A percentile compares a stretch with the other conserved stretches of the same genome.
Conservation (phyloP, 92 coral and sea anemone species). For the Hydrozoanthus gracilis region DNA sequence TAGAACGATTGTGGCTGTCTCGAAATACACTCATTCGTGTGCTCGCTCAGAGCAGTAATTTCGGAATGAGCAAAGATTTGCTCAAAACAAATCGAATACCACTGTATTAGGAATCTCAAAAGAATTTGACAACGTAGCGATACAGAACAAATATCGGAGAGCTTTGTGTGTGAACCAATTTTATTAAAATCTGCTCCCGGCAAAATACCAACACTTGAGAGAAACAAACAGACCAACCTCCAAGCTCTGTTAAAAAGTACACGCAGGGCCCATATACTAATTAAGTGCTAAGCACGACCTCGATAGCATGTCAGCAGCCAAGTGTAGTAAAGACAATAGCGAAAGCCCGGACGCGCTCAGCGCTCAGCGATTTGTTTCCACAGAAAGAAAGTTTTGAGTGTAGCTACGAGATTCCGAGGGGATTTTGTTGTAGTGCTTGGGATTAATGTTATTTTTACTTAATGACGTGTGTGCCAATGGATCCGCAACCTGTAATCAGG, state of each 20-base stretch:
- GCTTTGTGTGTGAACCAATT: slow-evolving; percentile 35
- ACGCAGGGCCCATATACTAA: slow-evolving; percentile 36
- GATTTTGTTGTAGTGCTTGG: slow-evolving; percentile 21
- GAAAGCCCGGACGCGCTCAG: not conserved
- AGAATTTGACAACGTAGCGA: slow-evolving; percentile 32
- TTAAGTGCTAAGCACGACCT: slow-evolving; percentile 39
- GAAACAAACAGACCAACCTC: slow-evolving; percentile 42
- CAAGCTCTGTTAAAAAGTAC: slow-evolving; percentile 38
- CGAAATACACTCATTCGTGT: slow-evolving; percentile 1
- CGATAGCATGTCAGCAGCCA: not conserved
- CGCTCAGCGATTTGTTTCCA: not conserved
- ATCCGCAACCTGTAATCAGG: slow-evolving; percentile 7
- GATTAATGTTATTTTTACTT: slow-evolving; percentile 41
- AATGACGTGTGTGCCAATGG: slow-evolving; percentile 6
- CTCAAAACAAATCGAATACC: slow-evolving; percentile 18
- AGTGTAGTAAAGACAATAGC: not conserved
- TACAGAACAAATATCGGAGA: slow-evolving; percentile 41
- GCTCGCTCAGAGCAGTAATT: not conserved
- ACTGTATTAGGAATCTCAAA: slow-evolving; percentile 10
- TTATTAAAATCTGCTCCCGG: slow-evolving; percentile 50
- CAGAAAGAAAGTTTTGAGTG: not conserved
- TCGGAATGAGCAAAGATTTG: slow-evolving; percentile 10
- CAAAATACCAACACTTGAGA: slow-evolving; percentile 48
- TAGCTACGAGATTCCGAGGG: slow-evolving; percentile 23
- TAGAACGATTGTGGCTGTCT: slow-evolving; percentile 13